Evolutionary conservation across 1,140 invertebrate genomes (phyloP), one percentile per base, ranked within the genome.

Genomic region (Calliopsis andreniformis): DNA sequence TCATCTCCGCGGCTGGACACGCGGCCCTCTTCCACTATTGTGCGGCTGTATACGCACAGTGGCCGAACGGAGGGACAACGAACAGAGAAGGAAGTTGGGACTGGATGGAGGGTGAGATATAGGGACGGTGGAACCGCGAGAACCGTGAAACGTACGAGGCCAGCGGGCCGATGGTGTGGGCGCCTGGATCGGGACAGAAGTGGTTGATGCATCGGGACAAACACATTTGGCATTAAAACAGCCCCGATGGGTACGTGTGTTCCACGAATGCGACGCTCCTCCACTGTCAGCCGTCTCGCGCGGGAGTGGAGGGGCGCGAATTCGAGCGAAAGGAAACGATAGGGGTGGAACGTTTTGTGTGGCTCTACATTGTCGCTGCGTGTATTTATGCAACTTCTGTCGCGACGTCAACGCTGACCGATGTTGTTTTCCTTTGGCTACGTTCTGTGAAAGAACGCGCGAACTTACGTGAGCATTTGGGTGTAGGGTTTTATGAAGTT

Each of bases 141-240:
- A 70, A 59, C 42, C 35, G 49, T 47, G 66, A 62, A 73, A 61
- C 62, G 70, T 58, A 76, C 67, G 72, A 75, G 71, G 77, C 51
- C 77, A 64, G 28, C 68, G 58, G 58, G 68, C 69, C 56, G 66
- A 42, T 49, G 53, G 67, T 75, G 43, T 72, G 82, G 76, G 78
- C 18, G 66, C 53, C 35, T 49, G 76, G 63, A 73, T 79, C 82
- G 62, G 79, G 63, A 83, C 75, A 80, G 78, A 83, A 85, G 84
- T 83, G 82, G 69, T 83, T 85, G 84, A 86, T 85, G 84, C 82
- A 85, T 87, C 59, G 86, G 86, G 78, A 84, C 83, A 86, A 86
- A 87, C 80, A 85, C 85, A 86, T 87, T 86, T 81, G 79, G 85
- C 86, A 84, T 85, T 87, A 86, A 86, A 87, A 87, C 84, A 80